Percentiles rank a stretch among this genome's conserved stretches.
These are phyloP conservation scores for Pseudomyrmex dendroicus DNA, from an alignment of 1,140 invertebrate species.

Conservation along the genomic window DNA sequence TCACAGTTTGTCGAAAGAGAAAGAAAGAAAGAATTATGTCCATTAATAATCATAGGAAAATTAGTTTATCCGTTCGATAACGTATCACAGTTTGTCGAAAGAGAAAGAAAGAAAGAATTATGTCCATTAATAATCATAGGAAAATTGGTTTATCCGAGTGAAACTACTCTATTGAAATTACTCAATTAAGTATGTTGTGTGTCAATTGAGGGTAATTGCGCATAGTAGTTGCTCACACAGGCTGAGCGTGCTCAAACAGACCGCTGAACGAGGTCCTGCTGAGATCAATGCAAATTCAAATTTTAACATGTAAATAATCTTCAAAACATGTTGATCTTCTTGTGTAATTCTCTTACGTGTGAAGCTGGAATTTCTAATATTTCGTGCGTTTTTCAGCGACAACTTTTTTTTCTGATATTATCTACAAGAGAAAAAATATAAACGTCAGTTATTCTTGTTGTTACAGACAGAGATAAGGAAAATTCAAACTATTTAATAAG, in stretches of 20 bases:
- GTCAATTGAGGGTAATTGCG: slow-evolving; percentile 77
- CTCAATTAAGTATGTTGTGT: slow-evolving; percentile 74
- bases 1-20: neutral
- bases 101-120: neutral
- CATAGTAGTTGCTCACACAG: slow-evolving; percentile 27
- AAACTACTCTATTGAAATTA: slow-evolving; percentile 78
- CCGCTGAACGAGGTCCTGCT: neutral
- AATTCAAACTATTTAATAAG: slow-evolving; percentile 67
- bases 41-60: slow-evolving; percentile 69
- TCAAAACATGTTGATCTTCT: no score
- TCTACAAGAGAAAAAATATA: neutral
- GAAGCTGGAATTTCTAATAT: no score
- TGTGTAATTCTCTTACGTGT: no score
- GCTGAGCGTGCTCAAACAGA: slow-evolving; percentile 16
- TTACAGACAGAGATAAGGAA: slow-evolving; percentile 44
- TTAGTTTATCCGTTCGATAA: slow-evolving; percentile 70
- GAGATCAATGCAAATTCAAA: slow-evolving; percentile 5
- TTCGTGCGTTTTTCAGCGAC: no score
- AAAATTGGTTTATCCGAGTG: slow-evolving; percentile 77
- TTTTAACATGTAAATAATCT: slow-evolving; percentile 7
- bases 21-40: neutral
- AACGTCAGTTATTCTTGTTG: neutral
- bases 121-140: slow-evolving; percentile 56
- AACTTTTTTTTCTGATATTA: neutral
- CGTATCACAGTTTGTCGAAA: neutral